Conservation (phyloP, 2,797 vertebrate genomes). For the Girardinus metallicus region DNA sequence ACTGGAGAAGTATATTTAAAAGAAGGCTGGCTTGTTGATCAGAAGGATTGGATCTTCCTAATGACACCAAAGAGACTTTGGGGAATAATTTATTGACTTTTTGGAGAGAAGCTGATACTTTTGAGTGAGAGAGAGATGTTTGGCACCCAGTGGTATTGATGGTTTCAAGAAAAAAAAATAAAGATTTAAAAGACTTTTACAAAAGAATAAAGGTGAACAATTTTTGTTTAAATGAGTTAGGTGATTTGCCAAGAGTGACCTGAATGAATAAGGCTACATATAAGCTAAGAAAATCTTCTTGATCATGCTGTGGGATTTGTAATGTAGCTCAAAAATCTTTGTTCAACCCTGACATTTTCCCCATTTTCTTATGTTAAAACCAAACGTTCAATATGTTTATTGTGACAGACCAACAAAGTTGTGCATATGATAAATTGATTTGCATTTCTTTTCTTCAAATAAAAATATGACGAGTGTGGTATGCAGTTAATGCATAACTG, state of each 20-base stretch:
- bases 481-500: background rate
- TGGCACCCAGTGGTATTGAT: background rate
- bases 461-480: background rate
- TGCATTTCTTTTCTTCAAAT: background rate
- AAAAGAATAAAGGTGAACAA: background rate
- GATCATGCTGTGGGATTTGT: background rate
- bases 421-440: background rate
- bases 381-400: background rate
- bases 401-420: background rate
- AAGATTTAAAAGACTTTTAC: background rate
- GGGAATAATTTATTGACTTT: background rate
- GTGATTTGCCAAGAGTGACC: background rate
- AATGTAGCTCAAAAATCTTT: background rate
- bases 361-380: background rate
- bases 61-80: background rate
- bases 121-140: background rate
- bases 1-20: slow-evolving; percentile 6
- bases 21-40: background rate
- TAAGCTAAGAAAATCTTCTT: background rate
- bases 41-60: background rate
- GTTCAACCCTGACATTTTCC: background rate
- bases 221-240: background rate
- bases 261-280: background rate
- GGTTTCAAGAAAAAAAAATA: background rate
- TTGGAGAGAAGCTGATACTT: background rate